Evolutionary conservation across 1,140 invertebrate genomes (phyloP).

Genomic region (Zophobas morio): DNA sequence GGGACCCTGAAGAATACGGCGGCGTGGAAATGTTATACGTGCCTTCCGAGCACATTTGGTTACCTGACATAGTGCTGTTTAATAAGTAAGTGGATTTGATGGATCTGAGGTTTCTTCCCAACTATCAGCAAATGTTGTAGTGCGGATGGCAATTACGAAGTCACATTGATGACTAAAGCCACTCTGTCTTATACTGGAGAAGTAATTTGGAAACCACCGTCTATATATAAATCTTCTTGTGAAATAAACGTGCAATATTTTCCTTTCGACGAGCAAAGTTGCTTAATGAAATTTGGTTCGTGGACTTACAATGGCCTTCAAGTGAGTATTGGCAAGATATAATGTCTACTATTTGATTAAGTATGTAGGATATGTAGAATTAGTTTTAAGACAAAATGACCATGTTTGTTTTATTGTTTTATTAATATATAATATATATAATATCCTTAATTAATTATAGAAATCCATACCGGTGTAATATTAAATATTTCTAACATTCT

Average conservation of each 20-base stretch:
- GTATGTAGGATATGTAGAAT: background rate
- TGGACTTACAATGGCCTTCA: constrained; percentile 95
- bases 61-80: constrained; percentile 91
- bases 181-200: constrained; percentile 91
- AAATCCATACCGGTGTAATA: too few relatives aligned
- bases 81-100: constrained; percentile 79
- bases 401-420: background rate
- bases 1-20: constrained; percentile 95
- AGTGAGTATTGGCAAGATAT: constrained; percentile 70
- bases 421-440: too few relatives aligned
- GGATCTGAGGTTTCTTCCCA: background rate
- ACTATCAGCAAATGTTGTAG: constrained; percentile 67
- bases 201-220: constrained; percentile 97
- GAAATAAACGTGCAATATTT: constrained; percentile 97
- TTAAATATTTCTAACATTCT: too few relatives aligned
- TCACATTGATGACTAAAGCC: constrained; percentile 97
- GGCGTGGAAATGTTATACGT: constrained; percentile 94
- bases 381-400: background rate
- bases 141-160: constrained; percentile 97
- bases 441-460: too few relatives aligned
- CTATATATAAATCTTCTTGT: constrained; percentile 98
- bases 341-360: background rate
- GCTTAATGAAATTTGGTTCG: constrained; percentile 96
- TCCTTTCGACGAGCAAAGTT: constrained; percentile 94
- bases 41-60: constrained; percentile 93